Conservation (phyloP, 2,888 invertebrate species). For the Parthenolecanium corni region DNA sequence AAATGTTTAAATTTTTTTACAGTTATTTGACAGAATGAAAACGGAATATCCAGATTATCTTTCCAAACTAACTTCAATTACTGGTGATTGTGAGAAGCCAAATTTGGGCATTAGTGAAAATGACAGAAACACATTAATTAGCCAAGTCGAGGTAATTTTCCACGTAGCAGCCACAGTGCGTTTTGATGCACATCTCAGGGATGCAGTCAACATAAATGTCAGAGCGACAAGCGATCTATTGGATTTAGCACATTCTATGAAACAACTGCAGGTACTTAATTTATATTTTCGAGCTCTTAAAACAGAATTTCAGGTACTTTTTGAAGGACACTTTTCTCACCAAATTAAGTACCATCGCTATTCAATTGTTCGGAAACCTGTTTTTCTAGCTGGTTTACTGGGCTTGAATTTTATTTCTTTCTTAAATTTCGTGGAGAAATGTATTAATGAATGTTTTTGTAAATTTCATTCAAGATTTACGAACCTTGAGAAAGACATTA, state of each 20-base stretch:
- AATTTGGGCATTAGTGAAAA: constrained; percentile 51
- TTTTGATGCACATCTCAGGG: constrained; percentile 68
- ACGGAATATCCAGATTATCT: constrained; percentile 44
- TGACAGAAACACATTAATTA: constrained; percentile 48
- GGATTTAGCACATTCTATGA: constrained; percentile 55
- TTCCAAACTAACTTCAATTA: constrained; percentile 54
- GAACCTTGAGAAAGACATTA: too few relatives aligned
- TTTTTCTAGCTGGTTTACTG: too few relatives aligned
- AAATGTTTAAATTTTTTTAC: background rate
- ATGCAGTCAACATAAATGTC: constrained; percentile 67
- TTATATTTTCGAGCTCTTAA: background rate
- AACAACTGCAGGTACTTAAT: constrained; percentile 50
- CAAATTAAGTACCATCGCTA: too few relatives aligned
- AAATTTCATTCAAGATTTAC: too few relatives aligned
- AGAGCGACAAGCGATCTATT: constrained; percentile 60
- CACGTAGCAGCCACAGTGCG: constrained; percentile 85
- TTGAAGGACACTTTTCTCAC: too few relatives aligned
- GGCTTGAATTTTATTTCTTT: too few relatives aligned
- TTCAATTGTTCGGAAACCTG: too few relatives aligned
- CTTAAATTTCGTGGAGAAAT: too few relatives aligned
- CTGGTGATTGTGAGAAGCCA: constrained; percentile 54
- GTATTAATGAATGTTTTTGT: too few relatives aligned
- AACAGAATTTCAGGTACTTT: background rate
- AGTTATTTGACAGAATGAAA: constrained; percentile 32
- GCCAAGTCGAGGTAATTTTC: constrained; percentile 48